Evolutionary conservation across 2,888 invertebrate species (phyloP).

Genomic region (Drosophila maculinotata): DNA sequence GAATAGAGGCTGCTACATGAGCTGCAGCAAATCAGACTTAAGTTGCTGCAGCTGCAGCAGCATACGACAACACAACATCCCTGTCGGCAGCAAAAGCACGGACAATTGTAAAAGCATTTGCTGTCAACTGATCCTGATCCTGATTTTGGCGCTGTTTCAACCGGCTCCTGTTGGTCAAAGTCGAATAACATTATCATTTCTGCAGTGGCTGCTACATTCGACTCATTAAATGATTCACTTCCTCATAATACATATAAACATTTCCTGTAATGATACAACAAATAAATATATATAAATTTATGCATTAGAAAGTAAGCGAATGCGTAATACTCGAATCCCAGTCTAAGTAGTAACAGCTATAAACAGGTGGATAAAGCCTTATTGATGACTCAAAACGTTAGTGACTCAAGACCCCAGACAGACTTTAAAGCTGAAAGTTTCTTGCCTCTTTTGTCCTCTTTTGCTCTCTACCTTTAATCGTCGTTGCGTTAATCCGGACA

Average conservation of each 20-base stretch:
- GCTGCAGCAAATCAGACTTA: constrained; percentile 20
- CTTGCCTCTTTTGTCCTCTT: too few species aligned
- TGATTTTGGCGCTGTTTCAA: background rate
- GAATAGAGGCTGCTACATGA: constrained; percentile 17
- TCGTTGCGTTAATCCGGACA: too few species aligned
- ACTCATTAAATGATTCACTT: background rate
- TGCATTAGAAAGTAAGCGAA: too few species aligned
- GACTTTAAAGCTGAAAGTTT: too few species aligned
- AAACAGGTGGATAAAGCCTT: too few species aligned
- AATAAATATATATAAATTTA: too few species aligned
- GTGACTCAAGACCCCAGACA: too few species aligned
- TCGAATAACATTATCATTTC: constrained; percentile 47
- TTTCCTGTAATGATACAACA: constrained; percentile 1
- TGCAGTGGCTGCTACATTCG: constrained; percentile 9
- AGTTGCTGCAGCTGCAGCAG: constrained; percentile 48
- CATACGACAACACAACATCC: constrained; percentile 65
- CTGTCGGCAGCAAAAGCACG: constrained; percentile 68
- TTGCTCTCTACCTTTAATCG: too few species aligned
- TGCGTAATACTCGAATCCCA: too few species aligned
- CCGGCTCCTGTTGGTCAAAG: constrained; percentile 32
- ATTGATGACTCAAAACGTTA: too few species aligned
- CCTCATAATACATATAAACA: background rate
- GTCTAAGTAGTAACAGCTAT: too few species aligned
- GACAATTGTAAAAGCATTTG: constrained; percentile 64
- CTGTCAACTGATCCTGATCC: constrained; percentile 4